Base-by-base conservation (phyloP, 2,113 vertebrate species). In the Halichoerus grypus region DNA sequence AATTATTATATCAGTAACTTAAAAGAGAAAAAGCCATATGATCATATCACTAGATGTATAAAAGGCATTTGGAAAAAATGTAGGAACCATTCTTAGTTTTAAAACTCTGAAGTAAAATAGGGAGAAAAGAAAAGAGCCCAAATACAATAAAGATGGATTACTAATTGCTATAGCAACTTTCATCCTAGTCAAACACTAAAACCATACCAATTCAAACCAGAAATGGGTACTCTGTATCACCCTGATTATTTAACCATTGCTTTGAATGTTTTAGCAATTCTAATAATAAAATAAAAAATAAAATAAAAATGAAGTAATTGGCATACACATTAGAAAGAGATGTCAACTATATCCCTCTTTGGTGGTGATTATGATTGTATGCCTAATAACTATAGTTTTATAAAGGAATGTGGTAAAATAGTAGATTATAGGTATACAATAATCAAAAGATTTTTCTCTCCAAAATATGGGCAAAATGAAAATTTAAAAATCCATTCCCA, bases 21-120 rank as follows among this genome's bases (percentile, higher is more conserved):
- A 63, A 84, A 81, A 8, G 49, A 69, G n/a, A 84, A 88, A 90
- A 82, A 42, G 13, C 19, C n/a, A 9, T 59, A 80, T 94, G 77
- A 61, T 92, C 26, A 33, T 80, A 69, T 61, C 83, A 53, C 1
- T 86, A 89, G 55, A 71, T 69, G 2, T 85, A 22, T 87, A 82
- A 95, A 94, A 61, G 16, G 10, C 55, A 24, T 36, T 90, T 63
- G 21, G 39, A 16, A 74, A 79, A 85, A 83, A 91, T 6, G 51
- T 67, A 59, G 36, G 55, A 82, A 81, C 59, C 16, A 33, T 90
- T 59, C 51, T 61, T 93, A 95, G 89, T 61, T 51, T 96, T 95
- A 49, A 81, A 97, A 89, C 53, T 63, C 67, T 69, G n/a, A 93
- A 39, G 1, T 36, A 24, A 51, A 72, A 49, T 63, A 79, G 16